Evolutionary conservation across 2,113 vertebrate species (phyloP), one percentile per base, ranked within the genome.

Genomic region (Archocentrus centrarchus): DNA sequence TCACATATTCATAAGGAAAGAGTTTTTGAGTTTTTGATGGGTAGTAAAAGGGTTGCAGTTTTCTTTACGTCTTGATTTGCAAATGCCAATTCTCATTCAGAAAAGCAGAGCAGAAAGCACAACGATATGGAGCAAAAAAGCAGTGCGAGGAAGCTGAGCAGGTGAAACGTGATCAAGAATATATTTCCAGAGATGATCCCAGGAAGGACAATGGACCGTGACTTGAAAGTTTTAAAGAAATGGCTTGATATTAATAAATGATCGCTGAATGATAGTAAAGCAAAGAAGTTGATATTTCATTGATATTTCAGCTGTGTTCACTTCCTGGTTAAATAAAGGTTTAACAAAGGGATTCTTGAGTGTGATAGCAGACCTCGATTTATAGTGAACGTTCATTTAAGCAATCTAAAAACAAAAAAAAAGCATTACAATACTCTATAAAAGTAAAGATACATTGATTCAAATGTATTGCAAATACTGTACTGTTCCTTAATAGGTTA

Each of bases 1-100:
- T 76, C 55, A 89, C 76, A 79, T 63, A 89, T 81, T 84, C 81
- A 77, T 86, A 66, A 44, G 79, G 59, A 87, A 88, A 81, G 59
- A 50, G 41, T 30, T 68, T 79, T 44, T 2, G 11, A 73, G 27
- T 32, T 73, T 70, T 4, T 79, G 30, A 1, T 78, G 79, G 35
- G 83, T 57, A 53, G 41, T 80, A 4, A 1, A 81, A 81, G 30
- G 62, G 30, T 3, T 44, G 73, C 35, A 27, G 11, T 73, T 79
- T 87, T 81, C 59, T 84, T 62, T 61, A 73, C 59, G 63, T 81
- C 57, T 70, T 18, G 35, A 64, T 35, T 15, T 79, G 24, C n/a
- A 27, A 22, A 3, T 53, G 11, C 20, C 17, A 10, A 14, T n/a
- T 73, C 24, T 47, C 44, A 0, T 75, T 44, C 18, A 57, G 53